phyloP scores from a whole-genome alignment of 2,797 vertebrate species.

The Eremophila alpestris region DNA sequence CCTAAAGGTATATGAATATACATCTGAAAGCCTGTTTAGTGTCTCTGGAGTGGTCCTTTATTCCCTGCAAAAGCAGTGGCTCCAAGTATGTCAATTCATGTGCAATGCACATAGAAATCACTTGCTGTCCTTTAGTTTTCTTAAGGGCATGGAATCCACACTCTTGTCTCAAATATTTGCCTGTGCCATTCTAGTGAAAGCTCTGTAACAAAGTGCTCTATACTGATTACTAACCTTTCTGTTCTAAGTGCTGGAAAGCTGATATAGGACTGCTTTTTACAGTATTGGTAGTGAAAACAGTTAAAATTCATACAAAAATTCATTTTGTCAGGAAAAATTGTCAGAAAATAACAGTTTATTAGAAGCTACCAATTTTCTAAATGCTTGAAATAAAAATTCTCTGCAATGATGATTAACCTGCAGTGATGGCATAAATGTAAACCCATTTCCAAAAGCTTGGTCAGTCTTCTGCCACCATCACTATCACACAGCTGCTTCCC shows the following conservation, averaged over 20 bases:
- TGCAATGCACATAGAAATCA: neutral
- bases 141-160: neutral
- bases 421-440: neutral
- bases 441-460: neutral
- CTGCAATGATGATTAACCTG: neutral
- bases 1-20: neutral
- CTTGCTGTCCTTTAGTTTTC: neutral
- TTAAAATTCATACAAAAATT: neutral
- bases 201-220: neutral
- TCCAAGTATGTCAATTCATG: neutral
- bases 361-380: fast-evolving
- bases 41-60: neutral
- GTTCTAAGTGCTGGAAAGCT: neutral
- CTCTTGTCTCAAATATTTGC: neutral
- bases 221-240: neutral
- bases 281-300: neutral
- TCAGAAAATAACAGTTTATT: neutral
- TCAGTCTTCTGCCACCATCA: neutral
- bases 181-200: neutral
- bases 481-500: neutral
- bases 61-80: neutral
- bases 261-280: fast-evolving
- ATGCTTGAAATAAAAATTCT: neutral
- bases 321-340: neutral
- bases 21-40: neutral